Evolutionary conservation across 2,113 vertebrate genomes (phyloP).

Genomic region (Alouatta palliata): DNA sequence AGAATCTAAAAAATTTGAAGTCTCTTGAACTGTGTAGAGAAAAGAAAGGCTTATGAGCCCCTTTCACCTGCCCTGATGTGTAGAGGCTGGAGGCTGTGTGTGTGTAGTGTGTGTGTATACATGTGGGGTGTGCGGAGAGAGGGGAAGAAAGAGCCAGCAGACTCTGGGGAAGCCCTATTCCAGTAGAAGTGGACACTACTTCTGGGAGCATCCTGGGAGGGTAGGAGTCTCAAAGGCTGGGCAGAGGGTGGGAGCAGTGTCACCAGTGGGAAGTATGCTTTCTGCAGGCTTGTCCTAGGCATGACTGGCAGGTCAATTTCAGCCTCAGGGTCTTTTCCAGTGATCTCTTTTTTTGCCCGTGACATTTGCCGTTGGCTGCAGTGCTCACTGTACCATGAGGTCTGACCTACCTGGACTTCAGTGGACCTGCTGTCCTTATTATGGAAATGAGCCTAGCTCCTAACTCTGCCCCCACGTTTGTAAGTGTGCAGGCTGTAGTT

Average conservation of each 20-base stretch:
- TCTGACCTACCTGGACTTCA: background rate
- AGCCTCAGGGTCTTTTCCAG: background rate
- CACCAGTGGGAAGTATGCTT: accelerated
- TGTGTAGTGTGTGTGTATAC: too few species aligned
- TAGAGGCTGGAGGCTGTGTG: background rate
- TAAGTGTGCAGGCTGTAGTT: background rate
- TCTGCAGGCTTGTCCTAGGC: background rate
- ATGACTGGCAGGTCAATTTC: background rate
- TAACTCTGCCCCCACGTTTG: accelerated
- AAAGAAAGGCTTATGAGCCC: background rate
- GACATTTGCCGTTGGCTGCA: background rate
- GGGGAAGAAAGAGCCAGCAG: background rate
- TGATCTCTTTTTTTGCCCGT: background rate
- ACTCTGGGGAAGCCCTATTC: background rate
- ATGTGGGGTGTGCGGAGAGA: accelerated
- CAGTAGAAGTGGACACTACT: background rate
- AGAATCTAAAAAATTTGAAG: background rate
- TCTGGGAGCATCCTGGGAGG: too few species aligned
- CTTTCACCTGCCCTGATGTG: background rate
- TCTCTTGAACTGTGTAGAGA: background rate
- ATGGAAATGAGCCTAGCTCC: background rate
- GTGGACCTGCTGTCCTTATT: background rate
- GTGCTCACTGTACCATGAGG: background rate
- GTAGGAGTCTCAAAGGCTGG: background rate
- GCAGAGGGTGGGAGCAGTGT: accelerated